Evolutionary conservation across 1,140 invertebrate genomes (phyloP).

Genomic region (Pseudomyrmex gracilis): DNA sequence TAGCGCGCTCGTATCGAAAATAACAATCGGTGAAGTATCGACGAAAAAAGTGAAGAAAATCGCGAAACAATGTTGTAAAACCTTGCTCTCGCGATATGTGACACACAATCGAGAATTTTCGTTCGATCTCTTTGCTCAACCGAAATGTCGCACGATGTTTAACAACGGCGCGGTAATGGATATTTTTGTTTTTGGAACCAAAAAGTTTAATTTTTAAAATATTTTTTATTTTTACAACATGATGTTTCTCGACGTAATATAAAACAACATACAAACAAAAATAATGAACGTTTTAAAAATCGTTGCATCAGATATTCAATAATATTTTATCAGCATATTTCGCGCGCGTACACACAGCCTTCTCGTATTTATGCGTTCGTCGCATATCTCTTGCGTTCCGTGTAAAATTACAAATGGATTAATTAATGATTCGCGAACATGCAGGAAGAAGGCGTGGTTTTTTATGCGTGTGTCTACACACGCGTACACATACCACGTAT

Average conservation of each 20-base stretch:
- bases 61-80: constrained; percentile 17
- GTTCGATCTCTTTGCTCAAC: background rate
- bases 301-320: too few relatives aligned
- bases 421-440: constrained; percentile 37
- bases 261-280: too few relatives aligned
- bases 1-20: constrained; percentile 67
- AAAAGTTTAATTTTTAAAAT: too few relatives aligned
- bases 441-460: constrained; percentile 52
- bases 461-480: background rate
- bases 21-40: constrained; percentile 17
- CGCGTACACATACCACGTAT: background rate
- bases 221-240: too few relatives aligned
- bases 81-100: background rate
- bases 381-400: constrained; percentile 15
- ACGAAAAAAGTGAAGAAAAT: background rate
- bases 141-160: background rate
- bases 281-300: too few relatives aligned
- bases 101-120: background rate
- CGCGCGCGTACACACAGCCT: background rate
- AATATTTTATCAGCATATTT: background rate
- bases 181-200: background rate
- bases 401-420: constrained; percentile 43
- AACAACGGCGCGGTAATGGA: background rate
- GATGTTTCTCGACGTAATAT: too few relatives aligned
- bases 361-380: background rate